phyloP scores from a whole-genome alignment of 2,113 vertebrate species.

The Zapus hudsonius region DNA sequence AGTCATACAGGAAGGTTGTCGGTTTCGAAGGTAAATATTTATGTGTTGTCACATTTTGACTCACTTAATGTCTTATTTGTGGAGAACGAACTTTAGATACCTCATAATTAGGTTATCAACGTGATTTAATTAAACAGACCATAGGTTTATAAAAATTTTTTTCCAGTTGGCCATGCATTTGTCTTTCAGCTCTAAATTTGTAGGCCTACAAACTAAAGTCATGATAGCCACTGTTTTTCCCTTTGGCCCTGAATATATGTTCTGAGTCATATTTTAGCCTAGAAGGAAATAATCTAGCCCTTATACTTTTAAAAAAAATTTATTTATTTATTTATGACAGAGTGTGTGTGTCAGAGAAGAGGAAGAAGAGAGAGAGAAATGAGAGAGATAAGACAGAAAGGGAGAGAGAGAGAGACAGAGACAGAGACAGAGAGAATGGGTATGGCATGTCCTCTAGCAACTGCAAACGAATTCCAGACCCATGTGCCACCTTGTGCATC shows the following conservation, averaged over 20 bases:
- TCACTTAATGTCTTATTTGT: neutral
- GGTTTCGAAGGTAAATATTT: neutral
- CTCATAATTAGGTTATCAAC: neutral
- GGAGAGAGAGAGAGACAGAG: too few species aligned
- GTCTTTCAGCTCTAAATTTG: neutral
- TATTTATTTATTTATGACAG: too few species aligned
- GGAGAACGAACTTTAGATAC: neutral
- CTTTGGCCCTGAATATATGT: neutral
- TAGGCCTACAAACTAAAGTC: fast-evolving
- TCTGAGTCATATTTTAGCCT: neutral
- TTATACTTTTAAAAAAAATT: too few species aligned
- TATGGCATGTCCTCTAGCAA: too few species aligned
- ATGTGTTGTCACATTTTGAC: neutral
- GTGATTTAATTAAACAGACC: neutral
- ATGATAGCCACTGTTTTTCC: too few species aligned
- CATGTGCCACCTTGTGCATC: too few species aligned
- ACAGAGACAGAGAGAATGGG: too few species aligned
- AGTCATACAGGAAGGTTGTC: neutral
- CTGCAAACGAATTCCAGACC: too few species aligned
- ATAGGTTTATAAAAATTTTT: neutral
- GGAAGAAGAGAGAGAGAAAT: too few species aligned
- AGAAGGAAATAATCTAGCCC: neutral
- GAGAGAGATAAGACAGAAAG: too few species aligned
- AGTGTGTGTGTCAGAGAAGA: too few species aligned
- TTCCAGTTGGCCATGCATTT: neutral